A percentile compares a stretch with the other conserved stretches of the same genome.
Evolutionary conservation across 2,888 invertebrate species (phyloP).

Genomic region (Phasia obesa): DNA sequence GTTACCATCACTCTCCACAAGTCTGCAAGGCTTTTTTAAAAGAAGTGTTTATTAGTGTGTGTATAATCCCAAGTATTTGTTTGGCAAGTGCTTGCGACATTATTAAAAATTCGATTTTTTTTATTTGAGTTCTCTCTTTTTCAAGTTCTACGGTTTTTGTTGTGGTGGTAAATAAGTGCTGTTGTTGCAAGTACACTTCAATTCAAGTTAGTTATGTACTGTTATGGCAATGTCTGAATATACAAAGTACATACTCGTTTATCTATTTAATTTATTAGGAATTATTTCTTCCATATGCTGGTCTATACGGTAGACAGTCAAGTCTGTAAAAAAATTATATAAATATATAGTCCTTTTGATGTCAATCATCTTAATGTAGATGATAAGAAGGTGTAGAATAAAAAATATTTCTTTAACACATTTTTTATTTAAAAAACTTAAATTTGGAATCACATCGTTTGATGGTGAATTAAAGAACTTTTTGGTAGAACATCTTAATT

Average conservation of each 20-base stretch:
- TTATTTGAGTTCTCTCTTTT: not conserved
- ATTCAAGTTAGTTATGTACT: slow-evolving; percentile 1
- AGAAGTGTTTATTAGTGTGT: not conserved
- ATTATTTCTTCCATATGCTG: slow-evolving; percentile 3
- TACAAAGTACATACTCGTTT: not conserved
- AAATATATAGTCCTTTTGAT: slow-evolving; percentile 19
- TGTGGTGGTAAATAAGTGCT: not conserved
- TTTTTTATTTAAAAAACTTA: too few relatives aligned
- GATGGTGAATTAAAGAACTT: too few relatives aligned
- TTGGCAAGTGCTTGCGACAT: not conserved
- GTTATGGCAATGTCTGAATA: not conserved
- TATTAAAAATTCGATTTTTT: not conserved
- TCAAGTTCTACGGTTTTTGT: not conserved
- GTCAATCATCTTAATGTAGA: slow-evolving; percentile 8
- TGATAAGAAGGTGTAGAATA: not conserved
- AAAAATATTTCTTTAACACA: not conserved
- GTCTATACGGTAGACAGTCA: not conserved
- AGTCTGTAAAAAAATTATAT: slow-evolving; percentile 34
- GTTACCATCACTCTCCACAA: too few relatives aligned
- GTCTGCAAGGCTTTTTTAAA: not conserved
- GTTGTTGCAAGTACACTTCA: slow-evolving; percentile 23
- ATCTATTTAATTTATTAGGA: not conserved
- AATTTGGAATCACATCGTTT: too few relatives aligned
- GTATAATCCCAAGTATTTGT: not conserved
- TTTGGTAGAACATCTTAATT: too few relatives aligned